Base-by-base conservation (phyloP, 1,140 invertebrate species). In the Drosophila setifemur region DNA sequence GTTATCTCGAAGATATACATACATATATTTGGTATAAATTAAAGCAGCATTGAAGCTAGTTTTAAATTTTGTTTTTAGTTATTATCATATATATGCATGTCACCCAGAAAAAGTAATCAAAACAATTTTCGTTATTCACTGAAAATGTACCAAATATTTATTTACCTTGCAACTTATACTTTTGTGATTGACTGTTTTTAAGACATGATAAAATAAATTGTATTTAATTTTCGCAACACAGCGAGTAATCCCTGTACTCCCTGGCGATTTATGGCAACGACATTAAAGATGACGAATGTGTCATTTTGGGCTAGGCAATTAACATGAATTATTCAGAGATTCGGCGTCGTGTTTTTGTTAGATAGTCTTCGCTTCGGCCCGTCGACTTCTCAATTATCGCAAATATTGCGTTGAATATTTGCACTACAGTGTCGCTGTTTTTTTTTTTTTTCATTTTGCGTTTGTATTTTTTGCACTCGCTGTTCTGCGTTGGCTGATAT, bases 291-390 rank as follows among this genome's bases (percentile, higher is more conserved):
- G 53, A 57, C 25, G 60, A 58, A 43, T 58, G 23, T 60, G 25
- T 12, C 18, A 25, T 25, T 39, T 68, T 26, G 43, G 26, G 26
- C 49, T 11, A 53, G 29, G 39, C 63, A 68, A 68, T 68, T 68
- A 43, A 69, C 49, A 42, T 43, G 63, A 69, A 23, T 55, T 55
- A 48, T 42, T 23, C 25, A 16, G 28, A 54, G 25, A 47, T 26
- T 23, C n/a, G n/a, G n/a, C 42, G 21, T 45, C 8, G 12, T 49
- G 28, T 25, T 25, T 43, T 14, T 25, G 7, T 12, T 25, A 11
- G 7, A 4, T 31, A n/a, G n/a, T 55, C 12, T 3, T 48, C 21
- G 5, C n/a, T 21, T 6, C 14, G 18, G 11, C 28, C 26, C 11
- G n/a, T 21, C 21, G 11, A 8, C 7, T 7, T 11, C 12, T 31